Evolutionary conservation across 2,888 invertebrate genomes (phyloP).

Genomic region (Gandaritis pyraliata): DNA sequence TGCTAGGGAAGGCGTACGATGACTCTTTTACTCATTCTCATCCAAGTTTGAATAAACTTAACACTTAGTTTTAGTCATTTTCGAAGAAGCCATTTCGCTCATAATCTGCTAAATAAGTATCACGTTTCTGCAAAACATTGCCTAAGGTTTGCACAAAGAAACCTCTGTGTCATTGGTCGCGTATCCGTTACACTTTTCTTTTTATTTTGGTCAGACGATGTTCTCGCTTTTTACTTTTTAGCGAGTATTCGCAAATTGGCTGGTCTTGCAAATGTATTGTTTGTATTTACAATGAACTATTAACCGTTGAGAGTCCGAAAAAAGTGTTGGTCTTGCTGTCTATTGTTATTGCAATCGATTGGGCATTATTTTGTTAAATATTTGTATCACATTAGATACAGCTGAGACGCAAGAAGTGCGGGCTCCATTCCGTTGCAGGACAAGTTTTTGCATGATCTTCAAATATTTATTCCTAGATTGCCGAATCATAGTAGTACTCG

Average conservation of each 20-base stretch:
- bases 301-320: not conserved
- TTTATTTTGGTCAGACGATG: conserved; percentile 32
- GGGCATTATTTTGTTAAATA: no score
- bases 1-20: no score
- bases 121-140: conserved; percentile 2
- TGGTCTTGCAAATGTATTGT: conserved; percentile 25
- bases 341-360: no score
- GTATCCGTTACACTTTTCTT: conserved; percentile 26
- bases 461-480: no score
- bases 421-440: no score
- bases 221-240: conserved; percentile 33
- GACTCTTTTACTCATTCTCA: no score
- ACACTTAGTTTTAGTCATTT: no score
- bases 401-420: no score
- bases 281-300: not conserved
- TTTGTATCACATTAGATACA: no score
- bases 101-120: not conserved
- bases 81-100: not conserved
- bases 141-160: conserved; percentile 25
- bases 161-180: conserved; percentile 20
- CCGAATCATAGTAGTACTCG: no score
- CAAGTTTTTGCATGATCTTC: no score
- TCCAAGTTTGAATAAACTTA: no score
- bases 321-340: not conserved
- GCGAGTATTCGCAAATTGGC: conserved; percentile 25